A percentile compares a stretch with the other conserved stretches of the same genome.
phyloP scores from a whole-genome alignment of 1,140 invertebrate genomes.

The Micrasema minimum region DNA sequence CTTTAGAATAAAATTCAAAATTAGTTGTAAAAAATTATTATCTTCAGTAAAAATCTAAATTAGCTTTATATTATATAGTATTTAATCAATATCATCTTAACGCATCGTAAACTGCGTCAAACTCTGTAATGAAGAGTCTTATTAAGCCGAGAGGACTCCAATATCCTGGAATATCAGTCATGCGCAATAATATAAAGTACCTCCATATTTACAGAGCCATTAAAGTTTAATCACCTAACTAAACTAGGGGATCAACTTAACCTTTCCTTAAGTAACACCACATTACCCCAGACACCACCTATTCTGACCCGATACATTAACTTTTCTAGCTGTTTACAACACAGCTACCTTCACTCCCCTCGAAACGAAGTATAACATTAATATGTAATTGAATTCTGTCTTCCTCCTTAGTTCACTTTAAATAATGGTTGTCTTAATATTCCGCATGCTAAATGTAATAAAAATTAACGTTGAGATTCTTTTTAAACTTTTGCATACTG shows the following conservation, averaged over 20 bases:
- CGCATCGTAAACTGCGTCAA: not conserved
- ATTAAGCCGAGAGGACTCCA: not conserved
- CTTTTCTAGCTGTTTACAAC: constrained; percentile 1
- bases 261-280: constrained; percentile 14
- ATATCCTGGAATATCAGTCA: not conserved
- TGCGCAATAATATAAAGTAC: constrained; percentile 7
- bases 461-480: too few relatives aligned
- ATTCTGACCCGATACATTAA: constrained; percentile 11
- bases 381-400: too few relatives aligned
- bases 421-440: too few relatives aligned
- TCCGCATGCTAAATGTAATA: too few relatives aligned
- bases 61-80: not conserved
- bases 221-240: constrained; percentile 13
- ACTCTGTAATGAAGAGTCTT: not conserved
- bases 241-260: constrained; percentile 10
- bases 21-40: not conserved
- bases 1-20: not conserved
- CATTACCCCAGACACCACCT: constrained; percentile 12
- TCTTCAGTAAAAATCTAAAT: not conserved
- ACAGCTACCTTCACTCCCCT: too few relatives aligned
- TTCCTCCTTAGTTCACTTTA: too few relatives aligned
- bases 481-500: too few relatives aligned
- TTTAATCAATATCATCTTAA: not conserved
- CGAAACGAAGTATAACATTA: too few relatives aligned
- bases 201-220: constrained; percentile 8